phyloP scores from a whole-genome alignment of 2,888 invertebrate genomes.

The Drosophila multiciliata region DNA sequence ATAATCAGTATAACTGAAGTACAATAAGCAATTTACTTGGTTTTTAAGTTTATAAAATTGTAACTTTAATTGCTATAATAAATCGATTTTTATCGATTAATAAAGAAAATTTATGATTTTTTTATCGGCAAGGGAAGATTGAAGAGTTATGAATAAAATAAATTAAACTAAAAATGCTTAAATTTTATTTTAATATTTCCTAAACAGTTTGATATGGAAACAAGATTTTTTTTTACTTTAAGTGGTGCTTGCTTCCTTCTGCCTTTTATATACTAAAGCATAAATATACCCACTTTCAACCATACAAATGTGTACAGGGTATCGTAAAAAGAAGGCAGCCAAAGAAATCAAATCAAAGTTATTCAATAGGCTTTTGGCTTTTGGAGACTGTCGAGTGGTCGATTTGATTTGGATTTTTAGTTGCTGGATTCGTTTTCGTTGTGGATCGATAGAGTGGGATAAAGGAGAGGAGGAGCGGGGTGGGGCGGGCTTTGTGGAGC shows the following conservation, averaged over 20 bases:
- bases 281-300: too few species aligned
- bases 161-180: neutral
- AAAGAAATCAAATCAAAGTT: constrained; percentile 69
- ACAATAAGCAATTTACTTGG: neutral
- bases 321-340: constrained; percentile 7
- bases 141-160: neutral
- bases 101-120: too few species aligned
- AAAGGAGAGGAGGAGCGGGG: neutral
- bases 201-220: neutral
- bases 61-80: neutral
- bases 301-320: neutral
- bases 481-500: neutral
- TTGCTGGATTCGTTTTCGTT: constrained; percentile 20
- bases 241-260: neutral
- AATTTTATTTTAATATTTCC: neutral
- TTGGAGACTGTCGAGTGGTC: constrained; percentile 56
- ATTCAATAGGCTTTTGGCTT: constrained; percentile 68
- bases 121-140: too few species aligned
- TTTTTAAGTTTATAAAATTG: neutral
- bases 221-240: neutral
- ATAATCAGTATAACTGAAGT: neutral
- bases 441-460: neutral
- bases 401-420: constrained; percentile 44
- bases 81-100: neutral
- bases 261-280: neutral